A percentile compares a stretch with the other conserved stretches of the same genome.
phyloP scores from a whole-genome alignment of 2,113 vertebrate species.

The Grantiella picta region DNA sequence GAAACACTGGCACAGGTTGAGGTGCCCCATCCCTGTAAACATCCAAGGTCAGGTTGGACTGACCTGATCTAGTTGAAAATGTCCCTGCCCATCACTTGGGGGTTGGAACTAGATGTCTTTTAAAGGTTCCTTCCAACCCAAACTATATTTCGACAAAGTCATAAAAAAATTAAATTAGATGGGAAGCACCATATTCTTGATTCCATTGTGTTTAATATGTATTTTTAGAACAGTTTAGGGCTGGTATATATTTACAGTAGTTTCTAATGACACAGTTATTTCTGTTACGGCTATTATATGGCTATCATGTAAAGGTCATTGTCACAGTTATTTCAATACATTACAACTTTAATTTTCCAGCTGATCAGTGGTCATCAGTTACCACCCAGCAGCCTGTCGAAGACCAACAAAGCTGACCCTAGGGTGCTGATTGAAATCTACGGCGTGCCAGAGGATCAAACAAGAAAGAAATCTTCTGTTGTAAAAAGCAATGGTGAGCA shows the following conservation, averaged over 20 bases:
- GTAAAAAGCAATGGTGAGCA: slow-evolving; percentile 83
- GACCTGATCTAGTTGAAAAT: neutral
- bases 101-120: neutral
- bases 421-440: slow-evolving; percentile 81
- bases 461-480: slow-evolving; percentile 72
- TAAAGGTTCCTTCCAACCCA: neutral
- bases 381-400: slow-evolving; percentile 64
- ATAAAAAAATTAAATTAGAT: neutral
- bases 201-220: neutral
- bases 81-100: neutral
- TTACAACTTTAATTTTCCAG: slow-evolving; percentile 65
- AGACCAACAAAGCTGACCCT: slow-evolving; percentile 71
- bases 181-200: neutral
- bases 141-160: neutral
- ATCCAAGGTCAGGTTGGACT: neutral
- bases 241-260: neutral
- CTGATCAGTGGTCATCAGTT: slow-evolving; percentile 83
- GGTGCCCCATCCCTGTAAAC: neutral
- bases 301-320: neutral
- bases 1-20: neutral
- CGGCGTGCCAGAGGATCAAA: slow-evolving; percentile 74
- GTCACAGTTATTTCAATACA: neutral
- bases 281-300: neutral
- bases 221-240: neutral
- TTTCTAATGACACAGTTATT: neutral